A percentile compares a stretch with the other conserved stretches of the same genome.
phyloP scores from a whole-genome alignment of 2,113 vertebrate species.

The Sylvia atricapilla region DNA sequence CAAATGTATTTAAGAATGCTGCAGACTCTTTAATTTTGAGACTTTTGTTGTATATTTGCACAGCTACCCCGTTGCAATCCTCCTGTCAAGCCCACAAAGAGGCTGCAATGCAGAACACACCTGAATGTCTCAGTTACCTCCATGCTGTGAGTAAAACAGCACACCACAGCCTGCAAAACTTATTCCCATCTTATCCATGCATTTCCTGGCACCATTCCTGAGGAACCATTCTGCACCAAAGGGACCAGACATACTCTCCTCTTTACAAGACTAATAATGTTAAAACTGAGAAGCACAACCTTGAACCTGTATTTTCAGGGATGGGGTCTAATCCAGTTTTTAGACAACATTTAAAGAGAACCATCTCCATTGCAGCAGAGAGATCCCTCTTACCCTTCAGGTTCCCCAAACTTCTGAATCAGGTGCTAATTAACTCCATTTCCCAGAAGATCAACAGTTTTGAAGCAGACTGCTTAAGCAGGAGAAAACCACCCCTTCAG shows the following conservation, averaged over 20 bases:
- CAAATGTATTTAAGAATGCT: neutral
- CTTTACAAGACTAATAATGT: neutral
- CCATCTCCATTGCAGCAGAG: neutral
- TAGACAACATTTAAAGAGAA: neutral
- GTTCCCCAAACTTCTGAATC: neutral
- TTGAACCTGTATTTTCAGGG: neutral
- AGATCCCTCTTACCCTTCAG: neutral
- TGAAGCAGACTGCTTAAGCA: neutral
- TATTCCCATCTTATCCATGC: neutral
- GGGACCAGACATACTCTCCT: neutral
- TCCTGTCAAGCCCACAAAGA: neutral
- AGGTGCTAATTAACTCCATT: neutral
- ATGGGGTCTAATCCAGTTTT: neutral
- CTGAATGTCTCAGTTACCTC: accelerated
- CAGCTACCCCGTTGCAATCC: neutral
- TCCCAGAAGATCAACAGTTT: neutral
- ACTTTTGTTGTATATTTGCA: neutral
- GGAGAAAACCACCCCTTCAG: neutral
- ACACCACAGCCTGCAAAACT: neutral
- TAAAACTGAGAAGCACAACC: neutral
- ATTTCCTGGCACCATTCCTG: neutral
- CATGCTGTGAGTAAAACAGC: neutral
- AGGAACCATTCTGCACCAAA: neutral
- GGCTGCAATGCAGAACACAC: neutral
- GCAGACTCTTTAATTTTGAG: neutral